Evolutionary conservation across 2,888 invertebrate species (phyloP), one percentile per base, ranked within the genome.

Genomic region (Lacanobia wlatinum): DNA sequence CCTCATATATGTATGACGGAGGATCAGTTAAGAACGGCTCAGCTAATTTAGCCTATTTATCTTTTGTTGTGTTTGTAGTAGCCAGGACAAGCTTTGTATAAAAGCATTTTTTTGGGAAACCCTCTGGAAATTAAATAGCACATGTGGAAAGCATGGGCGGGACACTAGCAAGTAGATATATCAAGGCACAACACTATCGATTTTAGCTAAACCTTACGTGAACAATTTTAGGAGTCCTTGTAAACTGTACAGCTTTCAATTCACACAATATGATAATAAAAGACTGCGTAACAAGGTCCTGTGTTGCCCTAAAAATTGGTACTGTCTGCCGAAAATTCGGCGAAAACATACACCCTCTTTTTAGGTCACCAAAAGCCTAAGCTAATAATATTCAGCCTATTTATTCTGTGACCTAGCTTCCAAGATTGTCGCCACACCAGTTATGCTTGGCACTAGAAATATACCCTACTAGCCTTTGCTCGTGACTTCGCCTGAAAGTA

Each of bases 391-490:
- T 55, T 21, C 48, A 21, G 0, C 76, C 50, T 43, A 5, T 50
- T 68, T 61, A 23, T 7, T 55, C 34, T 16, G 12, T 34, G 16
- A 61, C 23, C 34, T n/a, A 56, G 21, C 14, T 70, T 16, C 6
- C 14, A 53, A 70, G n/a, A 59, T 21, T 16, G 52, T 5, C 18
- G 48, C 1, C 34, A 50, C 18, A 21, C 14, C 1, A n/a, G 12
- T n/a, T 72, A 52, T 46, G 28, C 55, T 63, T 50, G 65, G 16
- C 34, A 43, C 23, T 58, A 43, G n/a, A 75, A 43, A 48, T 21
- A 43, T 75, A 34, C 40, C 40, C 18, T 18, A 28, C 28, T 3
- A 34, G 34, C 34, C 0, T 2, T 34, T 5, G 34, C 34, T 5
- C 34, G 18, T 12, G n/a, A 10, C 2, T 10, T 10, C 40, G 40